These are phyloP conservation scores for Microctonus brassicae DNA, from an alignment of 2,888 invertebrate species.

Conservation along the genomic window DNA sequence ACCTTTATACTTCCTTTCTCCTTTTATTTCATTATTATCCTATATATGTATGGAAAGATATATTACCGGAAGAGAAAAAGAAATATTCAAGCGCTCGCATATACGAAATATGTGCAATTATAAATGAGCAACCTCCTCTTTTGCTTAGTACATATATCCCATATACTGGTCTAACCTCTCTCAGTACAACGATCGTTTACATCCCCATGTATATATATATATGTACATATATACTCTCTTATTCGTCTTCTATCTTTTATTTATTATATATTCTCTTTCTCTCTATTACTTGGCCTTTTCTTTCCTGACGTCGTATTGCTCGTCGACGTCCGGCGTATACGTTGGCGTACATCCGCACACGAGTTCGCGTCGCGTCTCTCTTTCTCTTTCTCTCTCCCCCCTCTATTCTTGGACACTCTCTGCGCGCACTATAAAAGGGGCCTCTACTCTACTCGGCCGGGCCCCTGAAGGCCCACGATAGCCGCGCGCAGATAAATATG, in stretches of 20 bases:
- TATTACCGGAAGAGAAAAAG: background rate
- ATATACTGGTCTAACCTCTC: constrained; percentile 72
- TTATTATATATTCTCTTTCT: constrained; percentile 58
- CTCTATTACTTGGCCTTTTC: constrained; percentile 31
- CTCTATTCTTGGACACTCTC: too few species aligned
- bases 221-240: constrained; percentile 17
- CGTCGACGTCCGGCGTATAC: constrained; percentile 32
- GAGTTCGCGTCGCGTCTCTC: constrained; percentile 50
- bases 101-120: constrained; percentile 58
- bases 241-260: constrained; percentile 43
- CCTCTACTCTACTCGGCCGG: constrained; percentile 49
- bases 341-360: constrained; percentile 20
- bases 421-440: constrained; percentile 51
- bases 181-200: constrained; percentile 52
- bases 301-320: constrained; percentile 17
- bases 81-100: background rate
- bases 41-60: background rate
- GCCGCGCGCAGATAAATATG: constrained; percentile 67
- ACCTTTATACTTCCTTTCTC: background rate
- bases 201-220: constrained; percentile 28
- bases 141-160: constrained; percentile 68
- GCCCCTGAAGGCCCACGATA: constrained; percentile 60
- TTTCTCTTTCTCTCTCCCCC: constrained; percentile 53
- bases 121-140: constrained; percentile 56
- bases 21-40: background rate